These are phyloP conservation scores for Liopterus haemorrhoidalis DNA, from an alignment of 2,888 invertebrate species.

Conservation along the genomic window DNA sequence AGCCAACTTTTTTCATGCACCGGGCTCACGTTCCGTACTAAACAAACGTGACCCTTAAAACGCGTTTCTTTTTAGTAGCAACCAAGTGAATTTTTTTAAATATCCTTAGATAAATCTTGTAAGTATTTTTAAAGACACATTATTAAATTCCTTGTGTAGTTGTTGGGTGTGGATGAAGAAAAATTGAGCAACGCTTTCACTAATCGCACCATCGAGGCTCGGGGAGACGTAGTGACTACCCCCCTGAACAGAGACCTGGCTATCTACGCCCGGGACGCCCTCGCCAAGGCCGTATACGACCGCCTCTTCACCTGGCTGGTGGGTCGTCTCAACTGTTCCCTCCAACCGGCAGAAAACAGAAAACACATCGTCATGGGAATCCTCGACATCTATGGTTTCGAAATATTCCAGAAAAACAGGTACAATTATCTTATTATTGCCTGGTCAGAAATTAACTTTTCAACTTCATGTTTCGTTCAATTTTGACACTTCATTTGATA, in stretches of 20 bases:
- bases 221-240: conserved; percentile 74
- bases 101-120: too few relatives aligned
- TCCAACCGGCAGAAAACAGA: conserved; percentile 54
- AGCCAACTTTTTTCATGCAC: too few relatives aligned
- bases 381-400: conserved; percentile 91
- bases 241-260: conserved; percentile 76
- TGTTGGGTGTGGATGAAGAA: conserved; percentile 64
- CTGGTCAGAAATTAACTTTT: too few relatives aligned
- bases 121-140: too few relatives aligned
- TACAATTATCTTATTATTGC: conserved; percentile 42
- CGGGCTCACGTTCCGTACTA: too few relatives aligned
- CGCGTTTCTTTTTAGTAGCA: too few relatives aligned
- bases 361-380: conserved; percentile 77
- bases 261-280: conserved; percentile 80
- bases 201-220: conserved; percentile 80
- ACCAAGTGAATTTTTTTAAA: too few relatives aligned
- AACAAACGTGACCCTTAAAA: too few relatives aligned
- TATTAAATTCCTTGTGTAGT: too few relatives aligned
- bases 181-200: conserved; percentile 68
- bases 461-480: too few relatives aligned
- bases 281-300: conserved; percentile 88
- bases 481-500: too few relatives aligned
- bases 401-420: conserved; percentile 86
- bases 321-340: conserved; percentile 66
- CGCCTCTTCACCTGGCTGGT: conserved; percentile 89